Conservation (phyloP, 2,797 vertebrate genomes). For the Loris lydekkerianus region DNA sequence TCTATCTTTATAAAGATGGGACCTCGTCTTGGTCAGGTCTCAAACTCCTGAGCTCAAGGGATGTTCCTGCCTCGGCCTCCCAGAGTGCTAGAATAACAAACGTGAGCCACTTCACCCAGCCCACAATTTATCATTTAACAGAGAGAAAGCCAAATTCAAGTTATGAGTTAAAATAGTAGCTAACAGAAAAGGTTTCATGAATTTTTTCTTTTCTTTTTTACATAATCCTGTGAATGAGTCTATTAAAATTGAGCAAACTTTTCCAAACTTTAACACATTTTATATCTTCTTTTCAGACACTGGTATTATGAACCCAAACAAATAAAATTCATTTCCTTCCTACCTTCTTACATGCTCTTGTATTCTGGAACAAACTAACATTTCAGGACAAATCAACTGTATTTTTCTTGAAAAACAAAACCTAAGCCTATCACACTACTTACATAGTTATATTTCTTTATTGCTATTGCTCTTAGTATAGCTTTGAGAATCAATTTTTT, state of each 20-base stretch:
- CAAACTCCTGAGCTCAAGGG: too few species aligned
- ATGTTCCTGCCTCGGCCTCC: too few species aligned
- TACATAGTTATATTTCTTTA: neutral
- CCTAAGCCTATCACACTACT: neutral
- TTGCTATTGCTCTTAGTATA: neutral
- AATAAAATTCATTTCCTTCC: slow-evolving; percentile 27
- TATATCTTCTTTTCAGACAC: neutral
- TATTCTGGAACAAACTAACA: slow-evolving; percentile 20
- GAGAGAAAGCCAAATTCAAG: neutral
- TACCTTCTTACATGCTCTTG: neutral
- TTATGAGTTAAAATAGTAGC: neutral
- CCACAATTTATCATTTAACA: neutral
- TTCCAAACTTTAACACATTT: slow-evolving; percentile 19
- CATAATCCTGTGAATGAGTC: neutral
- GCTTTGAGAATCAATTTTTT: neutral
- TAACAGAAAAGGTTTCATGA: neutral
- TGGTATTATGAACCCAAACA: neutral
- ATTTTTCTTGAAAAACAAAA: slow-evolving; percentile 45
- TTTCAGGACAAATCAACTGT: neutral
- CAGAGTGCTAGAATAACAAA: too few species aligned
- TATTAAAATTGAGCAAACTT: slow-evolving; percentile 3
- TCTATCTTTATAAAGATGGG: too few species aligned
- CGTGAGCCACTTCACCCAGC: too few species aligned
- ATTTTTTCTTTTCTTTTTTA: neutral
- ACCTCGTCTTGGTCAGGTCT: too few species aligned